Evolutionary conservation across 1,140 invertebrate species (phyloP).

Genomic region (Nymphalis io): DNA sequence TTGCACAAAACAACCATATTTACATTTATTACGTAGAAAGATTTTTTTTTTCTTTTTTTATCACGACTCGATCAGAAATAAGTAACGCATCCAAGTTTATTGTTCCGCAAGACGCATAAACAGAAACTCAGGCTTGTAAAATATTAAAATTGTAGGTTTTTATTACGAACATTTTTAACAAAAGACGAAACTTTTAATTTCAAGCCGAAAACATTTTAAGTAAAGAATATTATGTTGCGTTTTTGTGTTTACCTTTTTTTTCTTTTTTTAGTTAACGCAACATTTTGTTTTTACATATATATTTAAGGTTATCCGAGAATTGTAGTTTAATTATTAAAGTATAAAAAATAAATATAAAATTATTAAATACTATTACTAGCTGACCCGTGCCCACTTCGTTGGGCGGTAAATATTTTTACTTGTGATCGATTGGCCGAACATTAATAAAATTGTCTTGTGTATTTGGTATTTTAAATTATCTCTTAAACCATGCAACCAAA

Average conservation of each 20-base stretch:
- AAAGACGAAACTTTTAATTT: constrained; percentile 13
- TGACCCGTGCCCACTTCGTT: too few species aligned
- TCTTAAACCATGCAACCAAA: too few species aligned
- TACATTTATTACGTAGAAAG: constrained; percentile 34
- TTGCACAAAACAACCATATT: constrained; percentile 42
- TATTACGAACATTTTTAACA: constrained; percentile 10
- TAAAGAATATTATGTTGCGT: not conserved
- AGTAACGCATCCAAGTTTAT: not conserved
- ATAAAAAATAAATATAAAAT: not conserved
- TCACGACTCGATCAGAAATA: not conserved
- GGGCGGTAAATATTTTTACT: too few species aligned
- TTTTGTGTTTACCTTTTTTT: not conserved
- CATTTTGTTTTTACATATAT: not conserved
- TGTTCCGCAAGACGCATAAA: not conserved
- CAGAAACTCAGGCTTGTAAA: not conserved
- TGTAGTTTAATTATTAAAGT: not conserved
- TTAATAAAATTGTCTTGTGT: too few species aligned
- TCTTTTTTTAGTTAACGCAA: not conserved
- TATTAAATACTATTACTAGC: too few species aligned
- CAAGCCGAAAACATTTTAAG: not conserved
- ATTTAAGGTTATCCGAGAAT: not conserved
- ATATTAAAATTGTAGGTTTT: constrained; percentile 4
- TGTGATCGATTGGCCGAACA: too few species aligned
- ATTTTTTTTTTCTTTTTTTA: not conserved
- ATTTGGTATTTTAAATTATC: too few species aligned